Evolutionary conservation across 2,797 vertebrate species (phyloP).

Genomic region (Harpagifer antarcticus): DNA sequence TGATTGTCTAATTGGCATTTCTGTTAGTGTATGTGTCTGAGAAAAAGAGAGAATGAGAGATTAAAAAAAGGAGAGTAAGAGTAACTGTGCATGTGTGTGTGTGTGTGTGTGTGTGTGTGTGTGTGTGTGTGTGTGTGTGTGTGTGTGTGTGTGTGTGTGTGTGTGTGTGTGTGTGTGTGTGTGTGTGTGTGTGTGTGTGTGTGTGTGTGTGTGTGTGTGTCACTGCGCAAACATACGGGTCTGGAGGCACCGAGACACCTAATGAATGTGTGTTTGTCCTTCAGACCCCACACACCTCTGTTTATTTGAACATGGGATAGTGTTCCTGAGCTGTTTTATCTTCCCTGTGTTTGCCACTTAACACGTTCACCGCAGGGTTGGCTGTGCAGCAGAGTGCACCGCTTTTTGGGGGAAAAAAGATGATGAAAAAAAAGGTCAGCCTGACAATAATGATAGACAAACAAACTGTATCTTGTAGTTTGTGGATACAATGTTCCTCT

Average conservation of each 20-base stretch:
- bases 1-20: conserved; percentile 83
- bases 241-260: conserved; percentile 75
- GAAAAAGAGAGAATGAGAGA: conserved; percentile 56
- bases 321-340: conserved; percentile 85
- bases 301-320: conserved; percentile 87
- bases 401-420: conserved; percentile 7
- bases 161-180: conserved; percentile 13
- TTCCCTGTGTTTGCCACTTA: conserved; percentile 79
- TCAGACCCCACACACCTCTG: conserved; percentile 82
- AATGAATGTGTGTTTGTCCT: conserved; percentile 86
- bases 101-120: conserved; percentile 15
- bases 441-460: conserved; percentile 69
- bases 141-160: conserved; percentile 19
- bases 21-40: conserved; percentile 44
- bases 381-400: conserved; percentile 29
- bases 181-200: conserved; percentile 10
- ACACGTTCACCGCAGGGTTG: conserved; percentile 73
- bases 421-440: conserved; percentile 55
- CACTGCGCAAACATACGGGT: conserved; percentile 62
- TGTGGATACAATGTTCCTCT: conserved; percentile 71
- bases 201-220: conserved; percentile 43
- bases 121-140: conserved; percentile 23
- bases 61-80: conserved; percentile 37
- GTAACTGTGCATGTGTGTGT: conserved; percentile 36
- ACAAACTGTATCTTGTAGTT: conserved; percentile 74